These are phyloP conservation scores for Cerceris ruficornis DNA, from an alignment of 2,888 invertebrate species.

Conservation along the genomic window DNA sequence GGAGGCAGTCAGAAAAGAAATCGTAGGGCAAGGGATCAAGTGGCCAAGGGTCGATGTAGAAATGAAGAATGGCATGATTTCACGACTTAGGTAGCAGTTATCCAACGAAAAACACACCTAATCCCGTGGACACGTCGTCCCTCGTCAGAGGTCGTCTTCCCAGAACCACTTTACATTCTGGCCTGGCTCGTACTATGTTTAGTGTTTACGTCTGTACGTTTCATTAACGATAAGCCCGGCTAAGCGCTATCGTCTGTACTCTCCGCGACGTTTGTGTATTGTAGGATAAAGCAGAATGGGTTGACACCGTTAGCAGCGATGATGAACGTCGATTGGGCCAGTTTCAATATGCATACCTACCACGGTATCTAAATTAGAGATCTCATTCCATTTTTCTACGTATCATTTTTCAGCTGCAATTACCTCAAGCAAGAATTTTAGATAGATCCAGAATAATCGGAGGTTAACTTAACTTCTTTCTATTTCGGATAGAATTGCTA, in stretches of 20 bases:
- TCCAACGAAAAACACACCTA: not conserved
- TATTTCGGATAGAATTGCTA: too few relatives aligned
- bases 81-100: not conserved
- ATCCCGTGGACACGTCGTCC: not conserved
- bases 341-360: too few relatives aligned
- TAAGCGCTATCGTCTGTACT: slow-evolving; percentile 57
- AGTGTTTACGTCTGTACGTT: slow-evolving; percentile 62
- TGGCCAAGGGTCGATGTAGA: too few relatives aligned
- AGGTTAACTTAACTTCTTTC: too few relatives aligned
- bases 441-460: too few relatives aligned
- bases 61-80: too few relatives aligned
- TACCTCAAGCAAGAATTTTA: too few relatives aligned
- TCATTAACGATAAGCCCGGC: slow-evolving; percentile 64
- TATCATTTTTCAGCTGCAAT: too few relatives aligned
- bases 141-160: slow-evolving; percentile 37
- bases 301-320: slow-evolving; percentile 10
- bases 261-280: slow-evolving; percentile 40
- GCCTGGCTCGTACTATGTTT: slow-evolving; percentile 37
- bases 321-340: not conserved
- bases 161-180: slow-evolving; percentile 51
- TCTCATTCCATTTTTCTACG: too few relatives aligned
- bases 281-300: slow-evolving; percentile 19
- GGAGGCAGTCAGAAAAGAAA: too few relatives aligned
- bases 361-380: too few relatives aligned
- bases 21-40: too few relatives aligned